These are phyloP conservation scores for Petrocephalus microphthalmus DNA, from an alignment of 2,113 vertebrate species.

Conservation along the genomic window DNA sequence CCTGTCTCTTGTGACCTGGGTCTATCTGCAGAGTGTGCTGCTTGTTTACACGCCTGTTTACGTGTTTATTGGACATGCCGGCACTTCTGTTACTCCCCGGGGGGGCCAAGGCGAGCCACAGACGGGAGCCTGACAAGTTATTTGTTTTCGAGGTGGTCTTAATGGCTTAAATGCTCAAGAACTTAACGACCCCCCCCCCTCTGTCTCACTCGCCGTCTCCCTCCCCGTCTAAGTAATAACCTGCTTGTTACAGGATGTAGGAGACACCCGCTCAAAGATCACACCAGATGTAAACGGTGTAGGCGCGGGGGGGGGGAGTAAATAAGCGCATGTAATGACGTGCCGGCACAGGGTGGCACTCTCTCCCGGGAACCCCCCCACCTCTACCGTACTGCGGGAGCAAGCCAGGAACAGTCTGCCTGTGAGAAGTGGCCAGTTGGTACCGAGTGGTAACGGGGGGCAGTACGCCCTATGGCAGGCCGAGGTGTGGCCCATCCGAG, in stretches of 20 bases:
- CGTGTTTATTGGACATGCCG: conserved; percentile 52
- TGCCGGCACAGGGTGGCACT: conserved; percentile 41
- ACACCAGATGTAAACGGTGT: conserved; percentile 56
- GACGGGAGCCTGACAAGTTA: conserved; percentile 42
- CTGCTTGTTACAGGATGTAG: conserved; percentile 60
- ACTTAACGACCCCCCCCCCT: conserved; percentile 35
- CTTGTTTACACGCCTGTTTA: conserved; percentile 58
- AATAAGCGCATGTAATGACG: conserved; percentile 59
- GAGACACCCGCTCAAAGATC: conserved; percentile 63
- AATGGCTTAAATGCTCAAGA: conserved; percentile 37
- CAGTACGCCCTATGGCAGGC: neutral
- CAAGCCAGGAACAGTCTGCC: neutral
- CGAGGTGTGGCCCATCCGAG: neutral
- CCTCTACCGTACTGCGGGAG: conserved; percentile 23
- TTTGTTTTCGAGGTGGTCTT: conserved; percentile 46
- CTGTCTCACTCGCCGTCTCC: conserved; percentile 14
- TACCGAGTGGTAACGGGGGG: neutral
- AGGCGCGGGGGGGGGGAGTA: conserved; percentile 50
- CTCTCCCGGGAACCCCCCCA: conserved; percentile 36
- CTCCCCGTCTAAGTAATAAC: conserved; percentile 51
- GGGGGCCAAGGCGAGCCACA: conserved; percentile 29
- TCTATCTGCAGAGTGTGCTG: conserved; percentile 50
- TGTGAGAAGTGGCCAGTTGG: neutral
- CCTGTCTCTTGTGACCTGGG: conserved; percentile 44
- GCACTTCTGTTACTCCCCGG: conserved; percentile 26